These are phyloP conservation scores for Pseudolaguvia tuberculata DNA, from an alignment of 2,113 vertebrate genomes.

Conservation along the genomic window DNA sequence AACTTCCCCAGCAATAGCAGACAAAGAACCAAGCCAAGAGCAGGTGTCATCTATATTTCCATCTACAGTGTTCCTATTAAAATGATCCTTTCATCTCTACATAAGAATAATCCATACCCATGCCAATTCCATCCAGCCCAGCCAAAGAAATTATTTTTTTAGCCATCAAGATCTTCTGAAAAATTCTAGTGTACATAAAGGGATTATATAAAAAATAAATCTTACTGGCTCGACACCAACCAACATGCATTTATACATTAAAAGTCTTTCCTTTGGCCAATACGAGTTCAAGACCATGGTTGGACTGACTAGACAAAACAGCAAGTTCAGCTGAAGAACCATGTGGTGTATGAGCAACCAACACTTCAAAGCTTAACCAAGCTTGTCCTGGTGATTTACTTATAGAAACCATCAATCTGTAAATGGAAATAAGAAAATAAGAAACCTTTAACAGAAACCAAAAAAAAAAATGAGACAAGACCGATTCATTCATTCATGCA, in stretches of 20 bases:
- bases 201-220: neutral
- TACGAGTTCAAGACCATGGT: neutral
- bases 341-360: neutral
- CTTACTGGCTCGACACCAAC: neutral
- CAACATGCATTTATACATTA: neutral
- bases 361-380: neutral
- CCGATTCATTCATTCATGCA: too few relatives aligned
- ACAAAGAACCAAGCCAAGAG: neutral
- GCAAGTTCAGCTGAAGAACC: neutral
- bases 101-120: neutral
- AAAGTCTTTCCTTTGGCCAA: slow-evolving; percentile 10
- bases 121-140: too few relatives aligned
- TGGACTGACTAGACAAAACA: neutral
- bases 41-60: neutral
- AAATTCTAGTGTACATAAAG: neutral
- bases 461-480: neutral
- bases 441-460: neutral
- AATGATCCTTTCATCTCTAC: neutral
- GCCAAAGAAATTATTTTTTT: neutral
- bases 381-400: neutral
- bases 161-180: neutral
- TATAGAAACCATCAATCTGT: neutral
- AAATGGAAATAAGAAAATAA: too few relatives aligned
- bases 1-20: neutral
- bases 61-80: neutral